Evolutionary conservation across 92 coral and sea anemone species (phyloP), one percentile per base, ranked within the genome.

Genomic region (Epizoanthus fatuus): DNA sequence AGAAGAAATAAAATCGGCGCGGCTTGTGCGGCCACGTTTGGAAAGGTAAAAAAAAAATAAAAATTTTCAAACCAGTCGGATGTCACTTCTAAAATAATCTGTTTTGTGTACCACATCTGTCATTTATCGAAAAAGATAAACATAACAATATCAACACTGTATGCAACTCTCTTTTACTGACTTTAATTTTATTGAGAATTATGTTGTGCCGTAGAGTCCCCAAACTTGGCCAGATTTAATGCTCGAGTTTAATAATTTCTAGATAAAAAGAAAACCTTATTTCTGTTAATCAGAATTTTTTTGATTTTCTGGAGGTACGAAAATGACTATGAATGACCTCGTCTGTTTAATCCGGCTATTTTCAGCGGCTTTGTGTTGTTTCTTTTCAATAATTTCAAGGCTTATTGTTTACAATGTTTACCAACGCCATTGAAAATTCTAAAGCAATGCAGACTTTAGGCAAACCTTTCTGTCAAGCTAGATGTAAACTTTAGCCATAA

Each of bases 11-110:
- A 92, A 52, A 87, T 97, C 5, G 98, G 94, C 12, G 99, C 99
- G 0, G 99, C 99, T 1, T 97, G 99, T 81, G 99, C 99, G 2
- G 99, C 99, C 11, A 97, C 99, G 9, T 97, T 97, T 90, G 99
- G 99, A 62, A 97, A 97, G 99, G 99, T 97, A 47, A 35, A 8
- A 40, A 25, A 55, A n/a, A n/a, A n/a, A n/a, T n/a, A n/a, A n/a
- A n/a, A 22, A 29, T 15, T 35, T 49, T 49, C 8, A 14, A 17
- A 29, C 3, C 12, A 54, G 19, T 5, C 20, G 38, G 60, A 15
- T 15, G 17, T 47, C 2, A 44, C 75, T 70, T 42, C 10, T 37
- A 17, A 3, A 49, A 8, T 49, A 49, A 49, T 49, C 53, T 49
- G 53, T 49, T 49, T 49, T 49, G 53, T 49, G 53, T 49, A 49